These are phyloP conservation scores for Rhincodon typus DNA, from an alignment of 2,797 vertebrate genomes.

Conservation along the genomic window DNA sequence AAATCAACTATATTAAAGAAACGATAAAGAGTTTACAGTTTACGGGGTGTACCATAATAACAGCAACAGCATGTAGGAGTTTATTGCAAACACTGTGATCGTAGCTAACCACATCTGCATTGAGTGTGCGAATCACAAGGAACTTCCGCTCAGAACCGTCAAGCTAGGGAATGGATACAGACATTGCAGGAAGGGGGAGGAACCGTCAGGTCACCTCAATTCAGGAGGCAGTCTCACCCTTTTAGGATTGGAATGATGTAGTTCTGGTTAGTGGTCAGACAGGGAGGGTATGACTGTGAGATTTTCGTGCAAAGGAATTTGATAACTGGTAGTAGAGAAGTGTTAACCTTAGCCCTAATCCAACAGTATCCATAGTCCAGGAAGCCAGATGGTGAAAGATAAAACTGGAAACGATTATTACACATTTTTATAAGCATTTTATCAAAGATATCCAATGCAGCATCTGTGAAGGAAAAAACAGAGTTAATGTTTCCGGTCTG, in stretches of 20 bases:
- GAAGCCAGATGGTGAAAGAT: not conserved
- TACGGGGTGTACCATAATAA: not conserved
- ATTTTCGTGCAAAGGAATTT: not conserved
- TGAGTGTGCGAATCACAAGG: not conserved
- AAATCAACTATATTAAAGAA: not conserved
- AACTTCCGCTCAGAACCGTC: not conserved
- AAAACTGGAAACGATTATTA: not conserved
- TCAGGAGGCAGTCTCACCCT: not conserved
- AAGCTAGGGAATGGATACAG: not conserved
- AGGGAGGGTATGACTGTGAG: not conserved
- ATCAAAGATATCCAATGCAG: not conserved
- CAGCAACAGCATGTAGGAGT: not conserved
- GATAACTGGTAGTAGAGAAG: not conserved
- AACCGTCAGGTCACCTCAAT: not conserved
- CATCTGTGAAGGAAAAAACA: no score
- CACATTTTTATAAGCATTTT: not conserved
- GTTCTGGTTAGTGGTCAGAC: not conserved
- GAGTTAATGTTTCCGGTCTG: no score
- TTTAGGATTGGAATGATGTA: not conserved
- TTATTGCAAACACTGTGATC: not conserved
- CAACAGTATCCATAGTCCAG: not conserved
- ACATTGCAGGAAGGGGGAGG: not conserved
- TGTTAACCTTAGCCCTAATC: not conserved
- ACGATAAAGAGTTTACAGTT: not conserved
- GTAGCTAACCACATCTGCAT: not conserved